Evolutionary conservation across 1,140 invertebrate species (phyloP).

Genomic region (Neomicropteryx cornuta): DNA sequence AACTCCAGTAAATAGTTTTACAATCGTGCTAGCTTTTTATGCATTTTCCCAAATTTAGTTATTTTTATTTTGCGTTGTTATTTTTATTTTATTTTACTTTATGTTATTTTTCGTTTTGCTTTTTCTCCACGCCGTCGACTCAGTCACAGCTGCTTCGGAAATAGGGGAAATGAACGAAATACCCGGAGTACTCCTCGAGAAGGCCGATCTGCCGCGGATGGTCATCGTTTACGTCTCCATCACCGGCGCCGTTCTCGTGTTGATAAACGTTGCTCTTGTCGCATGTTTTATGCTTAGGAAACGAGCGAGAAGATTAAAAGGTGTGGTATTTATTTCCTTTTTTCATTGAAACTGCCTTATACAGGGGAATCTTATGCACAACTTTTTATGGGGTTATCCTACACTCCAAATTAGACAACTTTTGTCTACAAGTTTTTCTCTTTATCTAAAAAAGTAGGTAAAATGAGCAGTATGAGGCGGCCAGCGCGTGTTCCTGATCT

Average conservation of each 20-base stretch:
- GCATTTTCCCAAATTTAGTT: constrained; percentile 10
- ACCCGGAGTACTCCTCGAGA: constrained; percentile 53
- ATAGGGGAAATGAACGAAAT: constrained; percentile 46
- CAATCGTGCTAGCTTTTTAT: too few relatives aligned
- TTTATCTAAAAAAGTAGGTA: too few relatives aligned
- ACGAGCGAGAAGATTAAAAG: constrained; percentile 53
- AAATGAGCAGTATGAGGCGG: too few relatives aligned
- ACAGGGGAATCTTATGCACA: too few relatives aligned
- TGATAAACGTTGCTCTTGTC: constrained; percentile 73
- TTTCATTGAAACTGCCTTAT: constrained; percentile 8
- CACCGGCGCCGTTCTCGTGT: constrained; percentile 62
- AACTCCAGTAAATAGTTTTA: too few relatives aligned
- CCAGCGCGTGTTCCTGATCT: too few relatives aligned
- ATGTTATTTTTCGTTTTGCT: constrained; percentile 32
- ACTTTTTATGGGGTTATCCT: too few relatives aligned
- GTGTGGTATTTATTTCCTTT: constrained; percentile 28
- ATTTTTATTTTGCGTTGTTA: constrained; percentile 14
- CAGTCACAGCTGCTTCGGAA: constrained; percentile 28
- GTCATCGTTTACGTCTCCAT: constrained; percentile 74
- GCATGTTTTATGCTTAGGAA: constrained; percentile 74
- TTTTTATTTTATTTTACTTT: constrained; percentile 24
- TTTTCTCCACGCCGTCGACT: constrained; percentile 37
- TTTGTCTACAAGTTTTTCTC: too few relatives aligned
- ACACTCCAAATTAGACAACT: too few relatives aligned
- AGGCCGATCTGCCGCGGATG: constrained; percentile 58